Evolutionary conservation across 1,140 invertebrate genomes (phyloP).

Genomic region (Zaprionus ornatus): DNA sequence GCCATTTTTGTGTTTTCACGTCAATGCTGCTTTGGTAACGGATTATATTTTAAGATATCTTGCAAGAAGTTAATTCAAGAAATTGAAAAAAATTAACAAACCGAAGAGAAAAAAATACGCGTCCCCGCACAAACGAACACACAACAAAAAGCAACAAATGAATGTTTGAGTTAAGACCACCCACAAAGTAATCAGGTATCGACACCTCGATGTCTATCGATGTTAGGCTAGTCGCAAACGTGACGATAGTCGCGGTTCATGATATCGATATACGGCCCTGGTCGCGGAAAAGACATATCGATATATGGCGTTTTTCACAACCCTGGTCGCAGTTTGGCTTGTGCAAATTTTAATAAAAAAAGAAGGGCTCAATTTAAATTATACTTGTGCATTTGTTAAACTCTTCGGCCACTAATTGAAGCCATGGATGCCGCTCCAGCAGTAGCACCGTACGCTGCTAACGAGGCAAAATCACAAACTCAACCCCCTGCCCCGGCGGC

Average conservation of each 20-base stretch:
- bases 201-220: conserved; percentile 28
- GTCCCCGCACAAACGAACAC: conserved; percentile 21
- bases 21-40: neutral
- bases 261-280: conserved; percentile 16
- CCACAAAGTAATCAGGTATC: conserved; percentile 34
- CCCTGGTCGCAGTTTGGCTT: conserved; percentile 51
- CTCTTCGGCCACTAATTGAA: conserved; percentile 41
- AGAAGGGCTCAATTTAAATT: conserved; percentile 47
- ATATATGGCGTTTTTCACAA: conserved; percentile 44
- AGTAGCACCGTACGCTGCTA: conserved; percentile 39
- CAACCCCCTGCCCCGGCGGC: conserved; percentile 48
- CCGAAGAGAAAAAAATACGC: conserved; percentile 37
- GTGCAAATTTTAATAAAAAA: conserved; percentile 49
- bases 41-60: neutral
- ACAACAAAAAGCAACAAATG: conserved; percentile 48
- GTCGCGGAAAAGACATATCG: conserved; percentile 29
- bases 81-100: conserved; percentile 39
- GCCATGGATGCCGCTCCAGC: conserved; percentile 59
- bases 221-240: neutral
- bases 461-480: conserved; percentile 43
- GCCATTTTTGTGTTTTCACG: neutral
- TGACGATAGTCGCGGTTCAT: neutral
- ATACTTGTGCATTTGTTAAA: conserved; percentile 49
- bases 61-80: conserved; percentile 34
- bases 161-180: conserved; percentile 48